Conservation (phyloP, 1,140 invertebrate species). For the Agrilus planipennis region DNA sequence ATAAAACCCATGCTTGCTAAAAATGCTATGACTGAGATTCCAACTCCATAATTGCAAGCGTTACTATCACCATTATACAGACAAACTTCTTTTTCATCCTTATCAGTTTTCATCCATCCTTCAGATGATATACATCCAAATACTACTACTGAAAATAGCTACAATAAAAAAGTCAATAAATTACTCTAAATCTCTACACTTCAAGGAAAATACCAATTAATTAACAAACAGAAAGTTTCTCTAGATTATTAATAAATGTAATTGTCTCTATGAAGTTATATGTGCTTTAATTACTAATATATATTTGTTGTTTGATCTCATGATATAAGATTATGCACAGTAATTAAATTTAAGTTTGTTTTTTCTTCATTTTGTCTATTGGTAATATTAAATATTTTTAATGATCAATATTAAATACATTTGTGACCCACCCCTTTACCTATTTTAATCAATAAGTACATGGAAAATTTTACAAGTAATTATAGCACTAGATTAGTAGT, state of each 20-base stretch:
- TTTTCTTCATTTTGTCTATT: no score
- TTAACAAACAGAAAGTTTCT: no score
- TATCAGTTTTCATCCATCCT: slow-evolving; percentile 61
- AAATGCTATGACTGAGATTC: slow-evolving; percentile 87
- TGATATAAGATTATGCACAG: no score
- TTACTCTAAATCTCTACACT: background rate
- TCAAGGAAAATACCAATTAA: background rate
- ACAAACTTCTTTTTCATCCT: slow-evolving; percentile 56
- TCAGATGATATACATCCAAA: slow-evolving; percentile 95
- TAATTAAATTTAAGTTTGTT: no score
- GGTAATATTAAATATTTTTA: no score
- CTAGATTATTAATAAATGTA: no score
- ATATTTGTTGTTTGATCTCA: no score
- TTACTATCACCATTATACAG: slow-evolving; percentile 82
- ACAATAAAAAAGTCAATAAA: slow-evolving; percentile 33
- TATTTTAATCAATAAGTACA: no score
- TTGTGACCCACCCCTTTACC: slow-evolving; percentile 3
- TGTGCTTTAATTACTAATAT: no score
- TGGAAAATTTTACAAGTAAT: no score
- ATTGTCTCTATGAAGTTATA: no score
- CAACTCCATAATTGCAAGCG: slow-evolving; percentile 90
- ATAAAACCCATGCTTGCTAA: slow-evolving; percentile 81
- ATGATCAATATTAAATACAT: slow-evolving; percentile 5
- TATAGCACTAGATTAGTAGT: no score
- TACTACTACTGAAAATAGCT: slow-evolving; percentile 93